Percentiles rank a stretch among this genome's conserved stretches.
phyloP scores from a whole-genome alignment of 2,888 invertebrate genomes.

The Tolmerus cingulatus region DNA sequence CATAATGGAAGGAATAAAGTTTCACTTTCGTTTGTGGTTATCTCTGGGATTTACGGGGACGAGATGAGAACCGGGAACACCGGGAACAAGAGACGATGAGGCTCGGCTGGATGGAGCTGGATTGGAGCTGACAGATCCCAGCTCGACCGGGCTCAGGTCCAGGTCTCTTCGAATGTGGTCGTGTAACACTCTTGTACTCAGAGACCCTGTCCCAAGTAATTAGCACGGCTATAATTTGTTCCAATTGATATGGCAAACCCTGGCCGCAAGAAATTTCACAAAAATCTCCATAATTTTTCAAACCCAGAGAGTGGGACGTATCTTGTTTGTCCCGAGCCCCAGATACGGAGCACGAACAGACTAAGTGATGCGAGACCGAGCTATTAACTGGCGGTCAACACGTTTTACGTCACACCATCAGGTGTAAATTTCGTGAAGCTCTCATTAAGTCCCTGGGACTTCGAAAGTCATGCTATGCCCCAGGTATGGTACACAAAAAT shows the following conservation, averaged over 20 bases:
- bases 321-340: slow-evolving; percentile 1
- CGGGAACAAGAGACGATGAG: neutral
- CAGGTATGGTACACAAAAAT: neutral
- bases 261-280: neutral
- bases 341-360: neutral
- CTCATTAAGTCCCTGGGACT: slow-evolving; percentile 13
- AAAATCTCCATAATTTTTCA: neutral
- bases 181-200: neutral
- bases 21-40: slow-evolving; percentile 38
- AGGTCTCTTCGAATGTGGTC: neutral
- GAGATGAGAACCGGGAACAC: neutral
- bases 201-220: neutral
- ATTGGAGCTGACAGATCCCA: neutral
- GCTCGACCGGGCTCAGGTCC: neutral
- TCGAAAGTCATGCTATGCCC: slow-evolving; percentile 8
- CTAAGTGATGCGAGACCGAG: slow-evolving; percentile 22
- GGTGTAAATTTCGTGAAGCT: slow-evolving; percentile 40
- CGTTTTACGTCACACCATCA: slow-evolving; percentile 25
- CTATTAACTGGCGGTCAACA: slow-evolving; percentile 32
- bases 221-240: slow-evolving; percentile 7
- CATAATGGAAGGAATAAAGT: slow-evolving; percentile 37
- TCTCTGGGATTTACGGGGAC: slow-evolving; percentile 15
- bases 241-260: slow-evolving; percentile 14
- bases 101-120: neutral
- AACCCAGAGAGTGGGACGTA: neutral